Base-by-base conservation (phyloP, 2,797 vertebrate species). In the Glossophaga mutica region DNA sequence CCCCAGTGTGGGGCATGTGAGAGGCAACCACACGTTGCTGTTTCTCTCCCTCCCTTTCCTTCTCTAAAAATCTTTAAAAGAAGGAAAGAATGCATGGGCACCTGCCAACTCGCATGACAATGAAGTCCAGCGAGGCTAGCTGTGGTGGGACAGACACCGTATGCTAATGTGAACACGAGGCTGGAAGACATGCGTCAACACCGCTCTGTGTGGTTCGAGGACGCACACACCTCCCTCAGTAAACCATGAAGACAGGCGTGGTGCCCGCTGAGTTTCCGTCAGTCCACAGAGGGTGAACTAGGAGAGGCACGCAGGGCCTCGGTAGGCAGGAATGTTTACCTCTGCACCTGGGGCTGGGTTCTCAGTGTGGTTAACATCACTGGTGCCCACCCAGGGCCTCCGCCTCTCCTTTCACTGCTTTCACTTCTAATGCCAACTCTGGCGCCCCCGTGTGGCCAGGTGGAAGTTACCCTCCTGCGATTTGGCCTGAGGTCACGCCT, bases 291-390 rank as follows among this genome's bases (percentile, higher is more conserved):
- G 65, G 29, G 8, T 1, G 15, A 76, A 22, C 21, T 5, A 34
- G 46, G 44, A 26, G 70, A 87, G 46, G 50, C n/a, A 14, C 57
- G 0, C 1, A n/a, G 18, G 50, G 3, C 9, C 55, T 34, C 18
- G 1, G 18, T 32, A 70, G 48, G 34, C 3, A 3, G 81, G 5
- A 67, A 34, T 52, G 11, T 29, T 12, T 29, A 32, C 18, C 32
- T 39, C 67, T 59, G 42, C 6, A 6, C 70, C 32, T 10, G n/a
- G 12, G 3, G 44, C n/a, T 12, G 37, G 24, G 37, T 12, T 2
- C 11, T 0, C 8, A 16, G 5, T 2, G 16, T 42, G 34, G 34
- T 7, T 68, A 19, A 5, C 4, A 19, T 5, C 1, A 19, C 57
- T 26, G 48, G 10, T 37, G 15, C 18, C 57, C 2, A 8, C 32